These are phyloP conservation scores for Drosophila diplacantha DNA, from an alignment of 2,888 invertebrate species.

Conservation along the genomic window DNA sequence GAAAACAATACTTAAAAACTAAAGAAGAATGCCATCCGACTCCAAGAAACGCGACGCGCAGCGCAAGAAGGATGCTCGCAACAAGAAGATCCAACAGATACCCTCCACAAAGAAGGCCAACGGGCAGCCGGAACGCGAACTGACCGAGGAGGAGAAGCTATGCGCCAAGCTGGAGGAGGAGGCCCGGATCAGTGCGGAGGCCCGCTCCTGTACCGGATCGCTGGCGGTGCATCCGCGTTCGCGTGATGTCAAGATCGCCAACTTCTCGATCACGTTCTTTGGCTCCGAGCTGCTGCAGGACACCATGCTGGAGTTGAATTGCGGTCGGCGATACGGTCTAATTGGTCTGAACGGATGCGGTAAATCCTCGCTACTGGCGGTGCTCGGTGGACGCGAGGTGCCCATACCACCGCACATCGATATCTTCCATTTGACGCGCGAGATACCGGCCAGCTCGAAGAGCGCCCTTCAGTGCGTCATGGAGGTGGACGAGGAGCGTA, in stretches of 20 bases:
- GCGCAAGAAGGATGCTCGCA: constrained; percentile 96
- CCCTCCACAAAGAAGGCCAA: constrained; percentile 79
- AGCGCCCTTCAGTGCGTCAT: constrained; percentile 96
- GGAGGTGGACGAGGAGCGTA: constrained; percentile 97
- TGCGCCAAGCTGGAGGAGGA: constrained; percentile 92
- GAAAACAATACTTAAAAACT: not conserved
- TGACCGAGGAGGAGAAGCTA: constrained; percentile 83
- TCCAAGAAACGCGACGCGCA: constrained; percentile 98
- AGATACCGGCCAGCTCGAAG: constrained; percentile 99
- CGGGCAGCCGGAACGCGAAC: constrained; percentile 78
- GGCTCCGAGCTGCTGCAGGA: constrained; percentile 97
- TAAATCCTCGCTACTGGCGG: constrained; percentile 96
- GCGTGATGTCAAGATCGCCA: constrained; percentile 96
- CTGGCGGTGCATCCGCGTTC: constrained; percentile 96
- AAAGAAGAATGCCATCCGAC: constrained; percentile 94
- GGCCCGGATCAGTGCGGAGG: constrained; percentile 94
- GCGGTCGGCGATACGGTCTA: constrained; percentile 96
- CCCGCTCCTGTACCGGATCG: constrained; percentile 95
- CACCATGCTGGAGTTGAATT: constrained; percentile 97
- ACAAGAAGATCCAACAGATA: constrained; percentile 79
- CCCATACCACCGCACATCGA: constrained; percentile 98
- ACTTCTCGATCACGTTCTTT: constrained; percentile 98
- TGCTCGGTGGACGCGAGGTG: constrained; percentile 94
- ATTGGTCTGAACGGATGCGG: constrained; percentile 99
- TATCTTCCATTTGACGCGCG: constrained; percentile 97